These are phyloP conservation scores for Globodera rostochiensis DNA, from an alignment of 1,140 invertebrate species.

Conservation along the genomic window DNA sequence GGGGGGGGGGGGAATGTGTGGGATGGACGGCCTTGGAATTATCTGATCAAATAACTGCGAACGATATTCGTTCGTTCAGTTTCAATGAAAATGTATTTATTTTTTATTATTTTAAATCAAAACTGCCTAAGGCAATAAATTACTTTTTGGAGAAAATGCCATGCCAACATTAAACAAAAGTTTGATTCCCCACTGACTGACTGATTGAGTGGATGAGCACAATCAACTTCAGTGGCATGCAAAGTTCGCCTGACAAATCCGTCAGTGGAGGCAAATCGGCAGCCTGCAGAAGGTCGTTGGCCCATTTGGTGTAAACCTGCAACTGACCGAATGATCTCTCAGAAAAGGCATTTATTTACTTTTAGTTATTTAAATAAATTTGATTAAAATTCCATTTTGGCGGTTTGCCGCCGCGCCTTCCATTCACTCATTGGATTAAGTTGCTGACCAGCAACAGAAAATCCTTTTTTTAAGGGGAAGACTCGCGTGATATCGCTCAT, in stretches of 20 bases:
- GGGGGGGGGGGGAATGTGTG: background rate
- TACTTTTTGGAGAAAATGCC: no score
- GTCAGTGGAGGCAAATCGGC: constrained; percentile 37
- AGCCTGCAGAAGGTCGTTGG: constrained; percentile 47
- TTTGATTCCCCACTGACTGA: constrained; percentile 39
- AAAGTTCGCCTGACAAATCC: constrained; percentile 51
- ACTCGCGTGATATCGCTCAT: background rate
- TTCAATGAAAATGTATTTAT: background rate
- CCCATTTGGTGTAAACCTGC: constrained; percentile 59
- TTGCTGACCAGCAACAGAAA: background rate
- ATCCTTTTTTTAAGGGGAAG: background rate
- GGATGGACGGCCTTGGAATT: constrained; percentile 3
- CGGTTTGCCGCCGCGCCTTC: background rate
- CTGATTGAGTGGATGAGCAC: constrained; percentile 49
- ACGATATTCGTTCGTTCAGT: background rate
- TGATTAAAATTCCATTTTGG: background rate
- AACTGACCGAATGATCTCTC: constrained; percentile 13
- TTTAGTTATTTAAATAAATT: no score
- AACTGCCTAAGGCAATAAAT: background rate
- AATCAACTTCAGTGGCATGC: constrained; percentile 48
- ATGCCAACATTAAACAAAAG: background rate
- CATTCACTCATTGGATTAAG: background rate
- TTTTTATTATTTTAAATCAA: background rate
- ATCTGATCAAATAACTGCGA: constrained; percentile 2
- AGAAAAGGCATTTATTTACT: no score